phyloP scores from a whole-genome alignment of 2,888 invertebrate genomes.

The Caenorhabditis wallacei region DNA sequence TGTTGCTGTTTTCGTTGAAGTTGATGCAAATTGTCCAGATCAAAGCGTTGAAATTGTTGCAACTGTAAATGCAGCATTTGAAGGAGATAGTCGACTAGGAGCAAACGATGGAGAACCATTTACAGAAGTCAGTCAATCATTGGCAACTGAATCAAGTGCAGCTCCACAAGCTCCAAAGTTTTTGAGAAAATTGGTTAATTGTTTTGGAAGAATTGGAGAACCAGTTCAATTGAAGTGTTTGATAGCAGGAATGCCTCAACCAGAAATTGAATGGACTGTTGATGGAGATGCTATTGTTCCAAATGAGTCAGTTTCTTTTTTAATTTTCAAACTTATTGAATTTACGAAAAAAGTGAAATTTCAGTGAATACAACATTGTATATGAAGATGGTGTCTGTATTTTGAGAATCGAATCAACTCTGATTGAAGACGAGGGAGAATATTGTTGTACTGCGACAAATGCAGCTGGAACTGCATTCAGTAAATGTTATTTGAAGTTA shows the following conservation, averaged over 20 bases:
- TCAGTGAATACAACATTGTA: conserved; percentile 80
- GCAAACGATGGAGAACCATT: conserved; percentile 25
- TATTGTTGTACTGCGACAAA: conserved; percentile 92
- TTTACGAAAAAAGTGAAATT: not conserved
- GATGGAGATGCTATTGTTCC: conserved; percentile 80
- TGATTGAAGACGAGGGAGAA: conserved; percentile 90
- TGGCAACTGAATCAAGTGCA: conserved; percentile 68
- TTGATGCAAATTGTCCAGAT: conserved; percentile 76
- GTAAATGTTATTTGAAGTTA: conserved; percentile 83
- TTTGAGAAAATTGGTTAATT: conserved; percentile 68
- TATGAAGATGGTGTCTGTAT: conserved; percentile 82
- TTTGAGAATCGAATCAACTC: conserved; percentile 75
- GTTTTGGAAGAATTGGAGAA: conserved; percentile 68
- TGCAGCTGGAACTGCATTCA: conserved; percentile 90
- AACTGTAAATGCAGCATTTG: conserved; percentile 70
- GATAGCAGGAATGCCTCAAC: conserved; percentile 83
- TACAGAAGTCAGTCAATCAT: conserved; percentile 66
- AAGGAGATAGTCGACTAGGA: conserved; percentile 39
- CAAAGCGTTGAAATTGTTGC: conserved; percentile 76
- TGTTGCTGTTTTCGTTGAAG: conserved; percentile 76
- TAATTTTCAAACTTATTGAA: not conserved
- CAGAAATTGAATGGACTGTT: conserved; percentile 83
- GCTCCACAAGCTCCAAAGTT: conserved; percentile 73
- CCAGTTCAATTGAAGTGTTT: conserved; percentile 80
- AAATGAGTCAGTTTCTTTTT: conserved; percentile 72